Evolutionary conservation across 1,140 invertebrate species (phyloP).

Genomic region (Fragariocoptes setiger): DNA sequence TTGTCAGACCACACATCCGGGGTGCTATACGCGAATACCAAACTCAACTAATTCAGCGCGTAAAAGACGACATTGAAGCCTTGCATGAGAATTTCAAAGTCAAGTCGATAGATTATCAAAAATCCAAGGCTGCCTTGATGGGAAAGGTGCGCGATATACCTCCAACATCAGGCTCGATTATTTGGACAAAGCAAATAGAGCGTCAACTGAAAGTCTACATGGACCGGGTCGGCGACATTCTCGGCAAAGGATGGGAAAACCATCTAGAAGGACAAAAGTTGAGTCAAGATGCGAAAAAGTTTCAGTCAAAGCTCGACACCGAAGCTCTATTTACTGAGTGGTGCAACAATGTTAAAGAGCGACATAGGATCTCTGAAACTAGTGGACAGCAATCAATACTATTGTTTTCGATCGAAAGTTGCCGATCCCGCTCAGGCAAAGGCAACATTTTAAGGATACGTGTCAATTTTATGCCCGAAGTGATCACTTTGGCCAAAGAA

Average conservation of each 20-base stretch:
- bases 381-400: constrained; percentile 18
- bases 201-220: constrained; percentile 86
- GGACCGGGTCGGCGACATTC: constrained; percentile 77
- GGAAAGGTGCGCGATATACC: constrained; percentile 70
- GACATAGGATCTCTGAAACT: constrained; percentile 60
- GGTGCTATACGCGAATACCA: constrained; percentile 97
- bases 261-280: constrained; percentile 95
- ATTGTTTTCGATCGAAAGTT: constrained; percentile 63
- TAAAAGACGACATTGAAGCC: constrained; percentile 93
- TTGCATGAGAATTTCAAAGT: constrained; percentile 95
- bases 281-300: constrained; percentile 88
- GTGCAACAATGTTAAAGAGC: constrained; percentile 65
- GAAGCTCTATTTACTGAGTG: constrained; percentile 92
- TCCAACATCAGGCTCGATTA: constrained; percentile 80
- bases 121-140: constrained; percentile 63
- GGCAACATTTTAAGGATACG: constrained; percentile 62
- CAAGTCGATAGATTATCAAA: constrained; percentile 40
- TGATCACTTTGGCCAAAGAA: constrained; percentile 91
- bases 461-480: constrained; percentile 92
- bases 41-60: constrained; percentile 87
- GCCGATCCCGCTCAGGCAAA: constrained; percentile 39
- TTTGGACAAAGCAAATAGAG: constrained; percentile 96
- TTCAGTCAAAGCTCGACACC: constrained; percentile 72
- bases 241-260: constrained; percentile 94
- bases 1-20: constrained; percentile 86